Conservation (phyloP, 2,113 vertebrate species). For the Eira barbara region DNA sequence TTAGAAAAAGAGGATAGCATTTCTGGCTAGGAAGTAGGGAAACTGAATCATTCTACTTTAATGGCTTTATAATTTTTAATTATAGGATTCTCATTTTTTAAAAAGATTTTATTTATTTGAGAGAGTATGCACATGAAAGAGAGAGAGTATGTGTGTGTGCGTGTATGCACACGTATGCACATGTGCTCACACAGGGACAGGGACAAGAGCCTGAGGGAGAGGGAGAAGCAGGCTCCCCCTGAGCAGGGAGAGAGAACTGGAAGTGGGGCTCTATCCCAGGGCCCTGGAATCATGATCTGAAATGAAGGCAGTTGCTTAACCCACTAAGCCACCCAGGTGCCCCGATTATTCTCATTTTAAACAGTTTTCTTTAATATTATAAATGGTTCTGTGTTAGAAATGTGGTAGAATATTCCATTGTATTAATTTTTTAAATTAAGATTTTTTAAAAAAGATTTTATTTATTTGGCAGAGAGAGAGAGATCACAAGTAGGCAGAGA, state of each 20-base stretch:
- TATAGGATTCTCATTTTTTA: not conserved
- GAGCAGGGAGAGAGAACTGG: not conserved
- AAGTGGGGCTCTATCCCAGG: not conserved
- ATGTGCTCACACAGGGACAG: no score
- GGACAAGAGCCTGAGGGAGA: not conserved
- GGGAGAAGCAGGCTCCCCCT: not conserved
- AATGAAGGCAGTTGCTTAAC: not conserved
- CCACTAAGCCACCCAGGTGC: not conserved
- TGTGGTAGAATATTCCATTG: not conserved
- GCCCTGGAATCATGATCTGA: not conserved
- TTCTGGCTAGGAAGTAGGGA: not conserved
- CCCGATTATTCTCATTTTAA: not conserved
- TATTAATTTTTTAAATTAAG: not conserved
- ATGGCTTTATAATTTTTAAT: conserved; percentile 1
- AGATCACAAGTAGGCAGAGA: no score
- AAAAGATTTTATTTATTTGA: no score
- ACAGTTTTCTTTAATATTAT: not conserved
- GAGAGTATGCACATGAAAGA: no score
- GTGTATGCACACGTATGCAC: no score
- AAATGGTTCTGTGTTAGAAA: not conserved
- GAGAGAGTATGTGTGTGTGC: no score
- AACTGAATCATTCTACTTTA: not conserved
- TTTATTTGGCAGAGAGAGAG: no score
- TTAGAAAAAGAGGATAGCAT: not conserved
- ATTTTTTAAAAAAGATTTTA: no score